These are phyloP conservation scores for Gymnocheta viridis DNA, from an alignment of 2,888 invertebrate genomes.

Conservation along the genomic window DNA sequence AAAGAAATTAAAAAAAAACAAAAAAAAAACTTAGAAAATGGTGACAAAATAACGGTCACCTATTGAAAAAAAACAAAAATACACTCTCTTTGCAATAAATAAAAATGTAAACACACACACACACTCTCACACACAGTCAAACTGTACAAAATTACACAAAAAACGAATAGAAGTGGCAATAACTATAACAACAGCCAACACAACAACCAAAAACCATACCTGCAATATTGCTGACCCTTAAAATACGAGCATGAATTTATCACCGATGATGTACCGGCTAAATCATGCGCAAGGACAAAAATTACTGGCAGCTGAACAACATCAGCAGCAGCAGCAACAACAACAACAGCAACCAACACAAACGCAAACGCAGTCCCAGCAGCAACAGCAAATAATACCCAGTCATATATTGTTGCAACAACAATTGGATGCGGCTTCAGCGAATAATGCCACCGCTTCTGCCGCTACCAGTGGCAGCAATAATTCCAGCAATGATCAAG, in stretches of 20 bases:
- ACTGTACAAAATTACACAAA: background rate
- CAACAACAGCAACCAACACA: conserved; percentile 43
- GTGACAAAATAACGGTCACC: conserved; percentile 58
- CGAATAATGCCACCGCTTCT: conserved; percentile 27
- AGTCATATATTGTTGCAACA: conserved; percentile 78
- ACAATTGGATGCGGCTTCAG: conserved; percentile 75
- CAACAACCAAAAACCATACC: background rate
- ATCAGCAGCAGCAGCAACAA: conserved; percentile 72
- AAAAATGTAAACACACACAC: conserved; percentile 50
- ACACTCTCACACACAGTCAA: background rate
- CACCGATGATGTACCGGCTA: conserved; percentile 81
- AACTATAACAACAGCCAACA: conserved; percentile 43
- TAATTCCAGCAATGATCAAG: conserved; percentile 54
- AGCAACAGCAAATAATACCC: conserved; percentile 71
- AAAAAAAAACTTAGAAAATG: conserved; percentile 28
- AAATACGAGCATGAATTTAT: conserved; percentile 73
- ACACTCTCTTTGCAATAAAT: background rate
- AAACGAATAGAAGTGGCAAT: background rate
- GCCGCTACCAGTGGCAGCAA: conserved; percentile 44
- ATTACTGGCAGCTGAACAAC: conserved; percentile 72
- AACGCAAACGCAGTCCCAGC: conserved; percentile 67
- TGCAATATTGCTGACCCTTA: conserved; percentile 22
- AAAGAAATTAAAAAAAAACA: background rate
- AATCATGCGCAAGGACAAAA: conserved; percentile 78
- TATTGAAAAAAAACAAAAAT: background rate